A percentile compares a stretch with the other conserved stretches of the same genome.
phyloP scores from a whole-genome alignment of 2,797 vertebrate genomes.

The Margarornis squamiger region DNA sequence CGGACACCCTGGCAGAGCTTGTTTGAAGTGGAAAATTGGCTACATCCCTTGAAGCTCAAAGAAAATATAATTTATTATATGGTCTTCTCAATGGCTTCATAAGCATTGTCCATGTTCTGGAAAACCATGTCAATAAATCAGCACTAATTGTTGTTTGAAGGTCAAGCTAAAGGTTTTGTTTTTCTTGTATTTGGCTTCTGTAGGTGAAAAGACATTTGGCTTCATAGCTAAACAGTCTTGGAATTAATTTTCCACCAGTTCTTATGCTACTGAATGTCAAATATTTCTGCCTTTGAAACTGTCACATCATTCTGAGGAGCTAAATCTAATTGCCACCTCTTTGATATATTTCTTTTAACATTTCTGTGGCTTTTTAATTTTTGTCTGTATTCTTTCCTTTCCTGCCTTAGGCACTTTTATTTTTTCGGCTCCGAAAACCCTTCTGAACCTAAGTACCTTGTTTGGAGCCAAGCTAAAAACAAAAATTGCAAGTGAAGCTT shows the following conservation, averaged over 20 bases:
- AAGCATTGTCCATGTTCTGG: conserved; percentile 37
- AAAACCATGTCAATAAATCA: conserved; percentile 25
- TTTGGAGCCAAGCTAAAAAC: background rate
- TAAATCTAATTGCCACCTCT: conserved; percentile 69
- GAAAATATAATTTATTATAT: conserved; percentile 26
- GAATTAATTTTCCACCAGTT: conserved; percentile 47
- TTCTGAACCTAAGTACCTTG: background rate
- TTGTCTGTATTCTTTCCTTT: conserved; percentile 19
- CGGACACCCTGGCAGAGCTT: conserved; percentile 8
- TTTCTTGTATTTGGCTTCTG: conserved; percentile 36
- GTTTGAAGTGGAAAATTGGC: conserved; percentile 53
- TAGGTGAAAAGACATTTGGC: conserved; percentile 46
- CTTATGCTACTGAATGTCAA: conserved; percentile 52
- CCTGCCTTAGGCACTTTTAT: background rate
- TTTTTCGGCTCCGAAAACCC: background rate
- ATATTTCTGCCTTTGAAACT: conserved; percentile 33
- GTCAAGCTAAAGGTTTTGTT: conserved; percentile 47
- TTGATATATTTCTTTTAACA: conserved; percentile 37
- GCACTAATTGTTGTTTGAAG: conserved; percentile 25
- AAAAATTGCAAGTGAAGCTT: background rate
- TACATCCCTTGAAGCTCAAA: conserved; percentile 12
- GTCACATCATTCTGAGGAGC: conserved; percentile 24
- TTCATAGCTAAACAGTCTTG: conserved; percentile 4
- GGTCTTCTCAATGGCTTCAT: background rate
- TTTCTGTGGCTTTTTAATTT: conserved; percentile 51